Evolutionary conservation across 2,113 vertebrate species (phyloP).

Genomic region (Balaenoptera acutorostrata): DNA sequence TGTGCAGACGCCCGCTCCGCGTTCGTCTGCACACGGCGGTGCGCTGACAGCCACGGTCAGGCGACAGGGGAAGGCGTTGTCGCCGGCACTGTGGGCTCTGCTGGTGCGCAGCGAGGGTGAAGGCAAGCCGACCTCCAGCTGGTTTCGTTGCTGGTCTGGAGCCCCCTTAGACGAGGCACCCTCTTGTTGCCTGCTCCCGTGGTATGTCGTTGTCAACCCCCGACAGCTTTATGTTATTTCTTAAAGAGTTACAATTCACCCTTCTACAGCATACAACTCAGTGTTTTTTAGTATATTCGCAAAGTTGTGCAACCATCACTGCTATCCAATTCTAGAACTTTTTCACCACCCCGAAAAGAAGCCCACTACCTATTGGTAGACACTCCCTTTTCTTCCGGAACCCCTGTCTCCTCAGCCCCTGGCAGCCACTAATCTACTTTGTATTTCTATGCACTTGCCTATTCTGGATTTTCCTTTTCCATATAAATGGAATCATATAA

Average conservation of each 20-base stretch:
- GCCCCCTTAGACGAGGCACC: accelerated
- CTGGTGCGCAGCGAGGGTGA: accelerated
- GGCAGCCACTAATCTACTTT: background rate
- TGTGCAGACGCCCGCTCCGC: accelerated
- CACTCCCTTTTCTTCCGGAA: background rate
- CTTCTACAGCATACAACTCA: background rate
- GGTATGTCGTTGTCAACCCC: accelerated
- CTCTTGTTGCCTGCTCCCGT: background rate
- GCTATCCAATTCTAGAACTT: background rate
- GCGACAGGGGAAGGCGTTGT: too few species aligned
- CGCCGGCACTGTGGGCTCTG: accelerated
- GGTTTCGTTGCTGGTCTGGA: accelerated
- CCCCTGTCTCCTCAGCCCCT: accelerated
- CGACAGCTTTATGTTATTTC: background rate
- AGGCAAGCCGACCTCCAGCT: accelerated
- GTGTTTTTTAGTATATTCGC: background rate
- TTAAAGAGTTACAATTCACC: background rate
- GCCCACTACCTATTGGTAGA: too few species aligned
- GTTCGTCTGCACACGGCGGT: accelerated
- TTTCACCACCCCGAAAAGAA: background rate
- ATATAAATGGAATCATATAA: accelerated
- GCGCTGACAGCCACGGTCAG: background rate
- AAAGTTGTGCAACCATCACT: background rate
- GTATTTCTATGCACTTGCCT: accelerated
- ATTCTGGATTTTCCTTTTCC: accelerated